Conservation (phyloP, 2,113 vertebrate genomes). For the Cochlearius cochlearius region DNA sequence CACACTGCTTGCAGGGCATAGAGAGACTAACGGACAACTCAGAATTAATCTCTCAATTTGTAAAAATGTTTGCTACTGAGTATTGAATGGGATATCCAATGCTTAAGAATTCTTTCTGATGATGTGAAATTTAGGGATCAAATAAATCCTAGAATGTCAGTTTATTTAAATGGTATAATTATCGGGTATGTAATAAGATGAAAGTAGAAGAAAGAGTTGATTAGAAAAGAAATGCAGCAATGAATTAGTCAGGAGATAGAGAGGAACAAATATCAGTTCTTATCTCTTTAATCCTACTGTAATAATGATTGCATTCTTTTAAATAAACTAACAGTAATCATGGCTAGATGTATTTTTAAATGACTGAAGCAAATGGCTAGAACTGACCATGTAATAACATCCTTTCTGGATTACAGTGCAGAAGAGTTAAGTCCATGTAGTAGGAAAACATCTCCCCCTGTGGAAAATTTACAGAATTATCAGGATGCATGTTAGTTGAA, state of each 20-base stretch:
- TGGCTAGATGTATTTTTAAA: background rate
- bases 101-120: background rate
- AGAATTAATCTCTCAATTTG: background rate
- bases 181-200: background rate
- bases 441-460: slow-evolving; percentile 26
- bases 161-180: background rate
- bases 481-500: background rate
- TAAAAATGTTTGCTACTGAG: background rate
- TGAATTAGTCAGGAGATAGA: background rate
- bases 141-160: background rate
- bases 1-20: background rate
- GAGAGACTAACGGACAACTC: background rate
- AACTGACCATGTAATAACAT: background rate
- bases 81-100: background rate
- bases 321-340: background rate
- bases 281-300: background rate
- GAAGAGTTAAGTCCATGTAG: background rate
- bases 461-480: slow-evolving; percentile 17
- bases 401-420: background rate
- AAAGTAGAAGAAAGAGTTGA: background rate
- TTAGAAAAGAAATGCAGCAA: background rate
- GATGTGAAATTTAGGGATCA: background rate
- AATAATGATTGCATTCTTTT: background rate
- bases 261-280: background rate
- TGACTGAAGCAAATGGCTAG: background rate